Conservation (phyloP, 2,888 invertebrate species). For the Gibbula magus region DNA sequence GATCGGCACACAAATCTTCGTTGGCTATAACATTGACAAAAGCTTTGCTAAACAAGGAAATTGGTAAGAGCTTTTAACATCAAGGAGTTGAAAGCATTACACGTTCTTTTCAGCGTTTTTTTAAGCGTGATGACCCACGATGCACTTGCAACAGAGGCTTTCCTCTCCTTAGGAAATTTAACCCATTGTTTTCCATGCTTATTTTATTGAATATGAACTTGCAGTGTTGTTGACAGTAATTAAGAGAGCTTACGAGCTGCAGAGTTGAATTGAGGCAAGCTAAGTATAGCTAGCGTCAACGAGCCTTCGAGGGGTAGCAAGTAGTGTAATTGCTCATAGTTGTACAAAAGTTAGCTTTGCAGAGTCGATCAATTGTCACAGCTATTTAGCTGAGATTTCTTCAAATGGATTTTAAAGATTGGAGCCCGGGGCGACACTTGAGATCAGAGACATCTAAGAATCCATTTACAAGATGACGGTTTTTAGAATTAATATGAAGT, state of each 20-base stretch:
- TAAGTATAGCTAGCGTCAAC: too few relatives aligned
- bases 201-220: slow-evolving; percentile 20
- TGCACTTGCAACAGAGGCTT: background rate
- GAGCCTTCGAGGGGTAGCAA: too few relatives aligned
- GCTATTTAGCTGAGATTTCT: too few relatives aligned
- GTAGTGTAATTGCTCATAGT: too few relatives aligned
- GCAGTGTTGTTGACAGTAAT: slow-evolving; percentile 8
- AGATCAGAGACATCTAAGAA: too few relatives aligned
- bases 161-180: background rate
- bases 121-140: background rate
- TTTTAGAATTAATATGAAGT: too few relatives aligned
- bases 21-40: background rate
- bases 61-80: slow-evolving; percentile 2
- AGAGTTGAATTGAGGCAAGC: too few relatives aligned
- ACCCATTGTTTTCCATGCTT: slow-evolving; percentile 3
- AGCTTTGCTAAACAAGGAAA: slow-evolving; percentile 9
- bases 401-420: too few relatives aligned
- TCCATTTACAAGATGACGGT: too few relatives aligned
- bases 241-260: background rate
- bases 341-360: too few relatives aligned
- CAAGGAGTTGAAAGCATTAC: slow-evolving; percentile 8
- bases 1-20: background rate
- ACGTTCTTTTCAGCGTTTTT: slow-evolving; percentile 6
- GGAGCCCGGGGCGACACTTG: too few relatives aligned
- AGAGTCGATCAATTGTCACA: too few relatives aligned